Percentiles rank a stretch among this genome's conserved stretches.
These are phyloP conservation scores for Protophormia terraenovae DNA, from an alignment of 2,888 invertebrate species.

Conservation along the genomic window DNA sequence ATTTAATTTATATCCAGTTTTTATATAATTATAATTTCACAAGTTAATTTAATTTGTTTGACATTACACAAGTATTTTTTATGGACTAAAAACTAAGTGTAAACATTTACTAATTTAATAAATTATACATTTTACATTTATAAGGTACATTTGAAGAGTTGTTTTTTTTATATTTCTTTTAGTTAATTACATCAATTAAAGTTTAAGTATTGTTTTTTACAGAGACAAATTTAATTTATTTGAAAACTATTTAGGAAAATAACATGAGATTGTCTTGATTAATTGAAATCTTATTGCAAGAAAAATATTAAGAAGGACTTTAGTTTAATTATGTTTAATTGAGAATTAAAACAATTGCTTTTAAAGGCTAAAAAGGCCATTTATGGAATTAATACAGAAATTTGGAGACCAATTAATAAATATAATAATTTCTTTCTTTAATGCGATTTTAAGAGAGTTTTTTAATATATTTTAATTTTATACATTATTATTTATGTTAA, in stretches of 20 bases:
- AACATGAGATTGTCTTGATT: conserved; percentile 32
- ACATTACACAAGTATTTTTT: conserved; percentile 5
- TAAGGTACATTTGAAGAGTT: conserved; percentile 60
- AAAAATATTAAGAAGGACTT: background rate
- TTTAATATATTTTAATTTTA: background rate
- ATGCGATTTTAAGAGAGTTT: no score
- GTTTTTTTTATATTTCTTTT: background rate
- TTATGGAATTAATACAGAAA: background rate
- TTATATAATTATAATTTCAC: conserved; percentile 6
- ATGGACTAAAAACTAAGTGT: conserved; percentile 20
- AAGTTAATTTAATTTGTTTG: background rate
- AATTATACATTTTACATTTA: conserved; percentile 50
- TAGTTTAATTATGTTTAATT: background rate
- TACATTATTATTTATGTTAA: background rate
- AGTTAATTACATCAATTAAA: background rate
- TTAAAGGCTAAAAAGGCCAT: background rate
- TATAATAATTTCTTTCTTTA: no score
- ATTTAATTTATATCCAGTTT: conserved; percentile 3
- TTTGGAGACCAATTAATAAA: background rate
- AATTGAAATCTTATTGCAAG: background rate
- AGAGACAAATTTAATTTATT: background rate
- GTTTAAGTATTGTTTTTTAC: background rate
- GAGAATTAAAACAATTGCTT: background rate
- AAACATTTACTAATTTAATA: conserved; percentile 43
- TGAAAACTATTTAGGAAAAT: background rate